phyloP scores from a whole-genome alignment of 1,140 invertebrate genomes.

The Aphaenogaster floridana region DNA sequence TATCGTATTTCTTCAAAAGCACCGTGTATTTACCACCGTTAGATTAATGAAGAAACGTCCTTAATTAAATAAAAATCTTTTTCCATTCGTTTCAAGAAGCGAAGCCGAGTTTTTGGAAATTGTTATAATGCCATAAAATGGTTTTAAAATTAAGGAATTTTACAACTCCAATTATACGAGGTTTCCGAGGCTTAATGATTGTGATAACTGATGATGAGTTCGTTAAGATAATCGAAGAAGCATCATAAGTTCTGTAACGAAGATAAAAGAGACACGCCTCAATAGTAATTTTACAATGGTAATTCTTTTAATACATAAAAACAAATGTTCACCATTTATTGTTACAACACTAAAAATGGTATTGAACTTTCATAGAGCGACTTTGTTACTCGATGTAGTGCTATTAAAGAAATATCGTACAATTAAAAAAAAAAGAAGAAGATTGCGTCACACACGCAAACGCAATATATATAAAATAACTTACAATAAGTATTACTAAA shows the following conservation, averaged over 20 bases:
- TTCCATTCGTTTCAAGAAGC: neutral
- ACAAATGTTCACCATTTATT: neutral
- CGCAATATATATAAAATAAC: slow-evolving; percentile 3
- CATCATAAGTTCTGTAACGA: neutral
- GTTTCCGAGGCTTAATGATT: neutral
- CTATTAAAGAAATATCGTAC: slow-evolving; percentile 11
- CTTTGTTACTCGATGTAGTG: slow-evolving; percentile 29
- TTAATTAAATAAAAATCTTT: slow-evolving; percentile 39
- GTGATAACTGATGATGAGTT: neutral
- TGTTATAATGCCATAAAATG: slow-evolving; percentile 23
- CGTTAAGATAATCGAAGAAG: neutral
- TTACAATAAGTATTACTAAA: slow-evolving; percentile 35
- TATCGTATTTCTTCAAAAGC: slow-evolving; percentile 8
- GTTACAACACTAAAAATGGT: slow-evolving; percentile 12
- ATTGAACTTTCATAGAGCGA: slow-evolving; percentile 35
- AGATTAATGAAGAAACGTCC: slow-evolving; percentile 31
- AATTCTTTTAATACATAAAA: slow-evolving; percentile 32
- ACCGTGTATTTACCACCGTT: neutral
- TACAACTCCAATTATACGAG: slow-evolving; percentile 10
- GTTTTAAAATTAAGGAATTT: slow-evolving; percentile 42
- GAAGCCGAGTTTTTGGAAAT: slow-evolving; percentile 26
- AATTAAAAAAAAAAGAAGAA: neutral
- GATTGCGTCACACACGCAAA: slow-evolving; percentile 4
- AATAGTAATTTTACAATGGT: neutral
- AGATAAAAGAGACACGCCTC: neutral